Conservation (phyloP, 2,888 invertebrate genomes). For the Archips crataeganus region DNA sequence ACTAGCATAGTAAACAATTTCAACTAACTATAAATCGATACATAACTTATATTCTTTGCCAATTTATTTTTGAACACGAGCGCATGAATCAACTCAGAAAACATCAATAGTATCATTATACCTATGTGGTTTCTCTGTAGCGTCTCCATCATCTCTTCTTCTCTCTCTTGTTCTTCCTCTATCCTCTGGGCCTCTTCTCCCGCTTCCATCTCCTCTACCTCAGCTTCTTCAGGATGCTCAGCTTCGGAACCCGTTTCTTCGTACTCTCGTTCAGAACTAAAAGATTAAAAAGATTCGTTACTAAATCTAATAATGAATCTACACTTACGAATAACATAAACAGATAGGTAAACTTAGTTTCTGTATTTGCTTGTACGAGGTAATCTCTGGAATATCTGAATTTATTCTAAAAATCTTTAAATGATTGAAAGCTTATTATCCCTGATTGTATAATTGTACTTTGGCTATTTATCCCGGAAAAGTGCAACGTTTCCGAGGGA, state of each 20-base stretch:
- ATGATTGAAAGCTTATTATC: no score
- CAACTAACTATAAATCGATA: neutral
- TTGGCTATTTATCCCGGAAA: no score
- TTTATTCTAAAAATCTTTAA: no score
- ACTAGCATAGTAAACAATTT: neutral
- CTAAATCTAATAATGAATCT: no score
- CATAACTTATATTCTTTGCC: neutral
- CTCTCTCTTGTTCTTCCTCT: constrained; percentile 74
- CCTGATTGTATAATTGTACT: no score
- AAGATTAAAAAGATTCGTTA: neutral
- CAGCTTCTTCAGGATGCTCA: constrained; percentile 88
- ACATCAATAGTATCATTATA: constrained; percentile 50
- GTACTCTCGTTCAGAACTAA: constrained; percentile 88
- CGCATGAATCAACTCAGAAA: neutral
- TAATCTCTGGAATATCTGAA: no score
- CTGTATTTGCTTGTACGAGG: no score
- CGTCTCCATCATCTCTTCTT: constrained; percentile 70
- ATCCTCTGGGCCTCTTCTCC: constrained; percentile 67
- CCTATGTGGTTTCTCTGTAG: constrained; percentile 81
- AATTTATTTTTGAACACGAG: neutral
- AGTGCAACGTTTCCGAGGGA: no score
- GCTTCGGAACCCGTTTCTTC: constrained; percentile 90
- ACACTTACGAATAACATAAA: no score
- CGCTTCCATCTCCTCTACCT: constrained; percentile 78
- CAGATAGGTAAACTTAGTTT: no score